Evolutionary conservation across 2,797 vertebrate species (phyloP), one percentile per base, ranked within the genome.

Genomic region (Clangula hyemalis): DNA sequence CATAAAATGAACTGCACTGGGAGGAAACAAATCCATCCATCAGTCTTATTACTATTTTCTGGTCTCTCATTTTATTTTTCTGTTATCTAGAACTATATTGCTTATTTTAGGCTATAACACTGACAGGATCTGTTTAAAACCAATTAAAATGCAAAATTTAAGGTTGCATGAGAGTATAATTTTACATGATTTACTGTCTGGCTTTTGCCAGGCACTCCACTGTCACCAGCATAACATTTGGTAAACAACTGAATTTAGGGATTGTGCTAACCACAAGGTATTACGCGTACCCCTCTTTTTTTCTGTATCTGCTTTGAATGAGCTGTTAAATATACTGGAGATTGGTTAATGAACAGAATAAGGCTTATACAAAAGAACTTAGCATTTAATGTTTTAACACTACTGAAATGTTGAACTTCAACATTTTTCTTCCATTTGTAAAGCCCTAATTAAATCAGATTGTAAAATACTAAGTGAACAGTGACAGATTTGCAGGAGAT

Each of bases 61-160:
- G 89, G 87, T 92, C 39, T 86, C 85, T 91, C 57, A 5, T 65
- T 92, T 95, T 94, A 61, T 94, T 96, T 94, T 82, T 89, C 93
- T 89, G 71, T 95, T 95, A 77, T 87, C 70, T 84, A 64, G 80
- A 84, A 69, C 13, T 66, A 27, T 84, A 72, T 72, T 91, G 82
- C 57, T 28, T 92, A 94, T 95, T 95, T 95, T 89, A 89, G 56
- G 47, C 60, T 82, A 32, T 91, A 95, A 86, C 41, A 72, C 36
- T 94, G 80, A 53, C 68, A 83, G 68, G 49, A 77, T 95, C 89
- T 86, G 74, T 90, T 96, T 94, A 87, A 94, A 96, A 85, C 95
- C 95, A 95, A 95, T 95, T 97, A 96, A 97, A 96, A 97, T 95
- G 94, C 88, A 96, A 94, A 95, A 95, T 90, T 87, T 94, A 90